These are phyloP conservation scores for Macrostomum cliftonense DNA, from an alignment of 2,888 invertebrate genomes.

Conservation along the genomic window DNA sequence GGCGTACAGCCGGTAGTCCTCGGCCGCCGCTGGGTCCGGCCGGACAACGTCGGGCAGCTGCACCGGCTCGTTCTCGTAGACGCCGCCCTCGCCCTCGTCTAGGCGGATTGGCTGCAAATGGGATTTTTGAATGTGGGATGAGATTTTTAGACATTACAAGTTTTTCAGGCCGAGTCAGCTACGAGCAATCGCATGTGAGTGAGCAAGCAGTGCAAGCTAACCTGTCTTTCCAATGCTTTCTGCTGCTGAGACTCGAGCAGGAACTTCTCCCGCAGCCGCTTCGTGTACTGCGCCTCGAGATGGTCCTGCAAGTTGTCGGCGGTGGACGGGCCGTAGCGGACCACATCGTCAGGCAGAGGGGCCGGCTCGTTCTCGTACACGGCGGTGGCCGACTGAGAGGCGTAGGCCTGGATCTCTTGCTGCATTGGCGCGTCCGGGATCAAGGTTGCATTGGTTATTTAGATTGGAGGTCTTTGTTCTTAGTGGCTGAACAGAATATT, in stretches of 20 bases:
- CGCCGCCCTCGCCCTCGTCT: slow-evolving; percentile 16
- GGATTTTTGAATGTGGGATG: too few relatives aligned
- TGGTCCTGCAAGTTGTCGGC: too few relatives aligned
- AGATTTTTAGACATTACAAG: too few relatives aligned
- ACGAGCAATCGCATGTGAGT: too few relatives aligned
- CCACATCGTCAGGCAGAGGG: not conserved
- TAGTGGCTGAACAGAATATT: not conserved
- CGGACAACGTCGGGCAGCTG: slow-evolving; percentile 37
- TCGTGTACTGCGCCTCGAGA: too few relatives aligned
- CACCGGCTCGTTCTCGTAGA: slow-evolving; percentile 23
- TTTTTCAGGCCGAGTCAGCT: too few relatives aligned
- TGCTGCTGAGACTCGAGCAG: too few relatives aligned
- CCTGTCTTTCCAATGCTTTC: too few relatives aligned
- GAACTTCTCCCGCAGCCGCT: too few relatives aligned
- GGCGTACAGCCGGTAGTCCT: slow-evolving; percentile 23
- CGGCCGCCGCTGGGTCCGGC: slow-evolving; percentile 20
- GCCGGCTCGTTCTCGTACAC: slow-evolving; percentile 1
- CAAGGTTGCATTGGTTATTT: too few relatives aligned
- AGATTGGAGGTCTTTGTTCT: not conserved
- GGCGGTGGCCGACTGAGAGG: not conserved
- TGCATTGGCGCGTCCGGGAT: not conserved
- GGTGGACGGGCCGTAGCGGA: not conserved
- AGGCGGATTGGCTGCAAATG: not conserved
- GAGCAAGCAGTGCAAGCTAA: too few relatives aligned
- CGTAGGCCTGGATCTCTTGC: slow-evolving; percentile 1